phyloP scores from a whole-genome alignment of 2,888 invertebrate species.

The Endotricha flammealis region DNA sequence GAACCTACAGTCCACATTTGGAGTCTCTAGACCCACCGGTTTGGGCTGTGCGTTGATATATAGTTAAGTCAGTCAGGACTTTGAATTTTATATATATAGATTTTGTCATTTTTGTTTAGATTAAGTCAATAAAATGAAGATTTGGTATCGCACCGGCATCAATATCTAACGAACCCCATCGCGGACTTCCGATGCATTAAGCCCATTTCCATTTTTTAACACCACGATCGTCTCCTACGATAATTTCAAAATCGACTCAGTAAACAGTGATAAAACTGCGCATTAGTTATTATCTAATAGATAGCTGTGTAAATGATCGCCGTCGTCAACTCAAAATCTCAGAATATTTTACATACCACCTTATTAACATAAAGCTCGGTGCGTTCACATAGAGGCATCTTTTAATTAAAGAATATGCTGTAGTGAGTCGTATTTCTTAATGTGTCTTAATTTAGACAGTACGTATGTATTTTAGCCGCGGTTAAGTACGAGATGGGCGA shows the following conservation, averaged over 20 bases:
- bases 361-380: slow-evolving; percentile 34
- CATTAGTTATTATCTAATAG: slow-evolving; percentile 24
- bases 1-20: too few relatives aligned
- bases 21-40: too few relatives aligned
- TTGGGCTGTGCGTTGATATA: too few relatives aligned
- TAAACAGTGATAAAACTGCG: slow-evolving; percentile 22
- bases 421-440: slow-evolving; percentile 35
- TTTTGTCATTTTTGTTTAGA: too few relatives aligned
- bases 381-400: slow-evolving; percentile 26
- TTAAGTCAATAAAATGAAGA: slow-evolving; percentile 5
- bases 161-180: neutral
- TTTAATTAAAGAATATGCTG: slow-evolving; percentile 43
- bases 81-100: too few relatives aligned
- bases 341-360: slow-evolving; percentile 25
- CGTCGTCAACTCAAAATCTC: slow-evolving; percentile 25
- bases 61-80: too few relatives aligned
- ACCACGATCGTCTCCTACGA: slow-evolving; percentile 13
- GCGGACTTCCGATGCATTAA: slow-evolving; percentile 7
- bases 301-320: slow-evolving; percentile 24
- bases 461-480: slow-evolving; percentile 47
- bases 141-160: slow-evolving; percentile 3
- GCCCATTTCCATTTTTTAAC: slow-evolving; percentile 11
- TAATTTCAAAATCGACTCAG: slow-evolving; percentile 12
- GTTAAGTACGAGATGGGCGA: slow-evolving; percentile 46
- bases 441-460: slow-evolving; percentile 49